Evolutionary conservation across 2,888 invertebrate genomes (phyloP), one percentile per base, ranked within the genome.

Genomic region (Ypsolopha scabrella): DNA sequence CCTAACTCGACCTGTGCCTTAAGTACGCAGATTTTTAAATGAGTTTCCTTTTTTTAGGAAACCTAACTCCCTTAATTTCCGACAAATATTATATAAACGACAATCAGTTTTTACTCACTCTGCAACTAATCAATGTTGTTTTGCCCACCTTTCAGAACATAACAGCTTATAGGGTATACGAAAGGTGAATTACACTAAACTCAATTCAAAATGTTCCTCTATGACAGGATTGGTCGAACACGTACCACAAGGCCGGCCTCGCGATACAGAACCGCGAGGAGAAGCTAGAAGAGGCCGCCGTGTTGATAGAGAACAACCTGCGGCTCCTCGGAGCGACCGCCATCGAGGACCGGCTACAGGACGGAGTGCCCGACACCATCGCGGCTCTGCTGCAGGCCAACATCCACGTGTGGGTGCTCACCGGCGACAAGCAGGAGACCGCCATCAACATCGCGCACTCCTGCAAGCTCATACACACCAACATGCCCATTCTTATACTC

Each of bases 371-470:
- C 1, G 98, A 99, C 75, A 96, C 98, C 52, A 98, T 99, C 70
- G 94, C 95, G 36, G 91, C 96, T 24, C 88, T 99, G 41, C 87
- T 97, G 53, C 93, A 94, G 72, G 99, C 99, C 10, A 97, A 96
- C 73, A 98, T 98, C 62, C 92, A 93, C 72, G 91, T 99, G 57
- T 99, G 99, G 99, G 95, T 99, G 52, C 87, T 99, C 64, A 99
- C 99, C 0, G 99, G 99, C 4, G 99, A 99, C 85, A 99, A 99
- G 79, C 97, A 98, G 80, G 99, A 99, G 87, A 99, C 99, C 24
- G 99, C 99, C 60, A 98, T 99, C 67, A 99, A 99, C 83, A 99
- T 99, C 72, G 99, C 98, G 47, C 96, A 97, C 80, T 97, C 98
- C 0, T 96, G 97, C 67, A 90, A 90, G 54, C 90, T 99, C 58